Evolutionary conservation across 35 echinoderm and acorn worm genomes (phyloP).

Genomic region (Lytechinus pictus): DNA sequence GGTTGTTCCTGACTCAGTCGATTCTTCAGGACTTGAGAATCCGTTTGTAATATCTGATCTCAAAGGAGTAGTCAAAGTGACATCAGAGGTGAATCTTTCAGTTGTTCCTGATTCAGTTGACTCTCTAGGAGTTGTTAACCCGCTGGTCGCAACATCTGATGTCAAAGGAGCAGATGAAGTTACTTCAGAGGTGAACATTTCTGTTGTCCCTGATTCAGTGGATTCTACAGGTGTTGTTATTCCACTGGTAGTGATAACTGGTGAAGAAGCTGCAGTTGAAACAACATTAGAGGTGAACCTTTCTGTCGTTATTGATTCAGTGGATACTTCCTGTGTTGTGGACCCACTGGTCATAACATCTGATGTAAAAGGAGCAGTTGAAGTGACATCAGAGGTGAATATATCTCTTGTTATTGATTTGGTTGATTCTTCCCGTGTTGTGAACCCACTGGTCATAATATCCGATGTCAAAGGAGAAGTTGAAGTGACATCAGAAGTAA

Average conservation of each 20-base stretch:
- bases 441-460: background rate
- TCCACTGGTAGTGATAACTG: background rate
- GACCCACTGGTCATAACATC: too few species aligned
- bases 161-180: too few species aligned
- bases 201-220: background rate
- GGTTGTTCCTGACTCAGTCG: background rate
- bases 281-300: too few species aligned
- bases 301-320: too few species aligned
- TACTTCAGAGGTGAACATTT: too few species aligned
- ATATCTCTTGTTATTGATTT: background rate
- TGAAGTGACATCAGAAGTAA: slow-evolving; percentile 7
- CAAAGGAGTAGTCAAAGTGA: too few species aligned
- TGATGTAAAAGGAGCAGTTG: background rate
- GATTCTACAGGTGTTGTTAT: background rate
- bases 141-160: background rate
- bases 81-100: too few species aligned
- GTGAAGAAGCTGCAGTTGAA: background rate
- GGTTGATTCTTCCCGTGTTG: background rate
- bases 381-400: background rate
- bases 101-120: too few species aligned
- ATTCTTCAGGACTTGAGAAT: too few species aligned
- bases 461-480: background rate
- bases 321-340: background rate
- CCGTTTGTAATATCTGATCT: too few species aligned
- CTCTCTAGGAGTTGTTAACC: background rate